phyloP scores from a whole-genome alignment of 1,140 invertebrate genomes.

The Sminthurides bifidus region DNA sequence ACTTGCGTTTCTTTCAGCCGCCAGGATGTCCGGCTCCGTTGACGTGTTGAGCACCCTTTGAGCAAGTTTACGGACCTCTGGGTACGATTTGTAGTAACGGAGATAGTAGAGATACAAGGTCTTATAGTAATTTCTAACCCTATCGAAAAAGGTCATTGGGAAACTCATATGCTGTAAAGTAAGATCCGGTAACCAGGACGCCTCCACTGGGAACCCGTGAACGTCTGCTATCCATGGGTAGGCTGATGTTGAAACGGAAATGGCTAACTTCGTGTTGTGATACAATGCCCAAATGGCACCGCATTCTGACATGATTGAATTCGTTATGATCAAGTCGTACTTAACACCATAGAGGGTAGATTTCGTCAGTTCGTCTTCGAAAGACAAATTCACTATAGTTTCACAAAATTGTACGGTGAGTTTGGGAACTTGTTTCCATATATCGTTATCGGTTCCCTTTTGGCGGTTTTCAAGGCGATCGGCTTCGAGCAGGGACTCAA shows the following conservation, averaged over 20 bases:
- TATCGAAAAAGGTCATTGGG: constrained; percentile 15
- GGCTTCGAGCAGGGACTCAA: not conserved
- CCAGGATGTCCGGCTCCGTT: not conserved
- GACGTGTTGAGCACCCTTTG: not conserved
- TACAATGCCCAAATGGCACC: constrained; percentile 53
- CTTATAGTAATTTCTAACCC: constrained; percentile 2
- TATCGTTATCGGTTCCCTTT: not conserved
- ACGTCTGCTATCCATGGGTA: constrained; percentile 12
- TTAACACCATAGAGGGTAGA: not conserved
- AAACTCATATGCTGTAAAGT: not conserved
- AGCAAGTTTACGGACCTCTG: not conserved
- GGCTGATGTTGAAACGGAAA: not conserved
- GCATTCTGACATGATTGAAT: constrained; percentile 15
- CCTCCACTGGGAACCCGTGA: constrained; percentile 12
- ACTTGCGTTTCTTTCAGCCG: constrained; percentile 10
- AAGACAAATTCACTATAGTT: not conserved
- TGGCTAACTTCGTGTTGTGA: constrained; percentile 40
- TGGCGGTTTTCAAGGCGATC: not conserved
- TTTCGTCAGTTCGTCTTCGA: not conserved
- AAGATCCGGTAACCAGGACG: constrained; percentile 10
- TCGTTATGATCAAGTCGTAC: constrained; percentile 14
- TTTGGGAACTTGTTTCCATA: not conserved
- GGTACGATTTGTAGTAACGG: not conserved
- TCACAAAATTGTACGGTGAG: constrained; percentile 2
- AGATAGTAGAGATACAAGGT: not conserved